Evolutionary conservation across 2,797 vertebrate genomes (phyloP).

Genomic region (Argyrosomus regius): DNA sequence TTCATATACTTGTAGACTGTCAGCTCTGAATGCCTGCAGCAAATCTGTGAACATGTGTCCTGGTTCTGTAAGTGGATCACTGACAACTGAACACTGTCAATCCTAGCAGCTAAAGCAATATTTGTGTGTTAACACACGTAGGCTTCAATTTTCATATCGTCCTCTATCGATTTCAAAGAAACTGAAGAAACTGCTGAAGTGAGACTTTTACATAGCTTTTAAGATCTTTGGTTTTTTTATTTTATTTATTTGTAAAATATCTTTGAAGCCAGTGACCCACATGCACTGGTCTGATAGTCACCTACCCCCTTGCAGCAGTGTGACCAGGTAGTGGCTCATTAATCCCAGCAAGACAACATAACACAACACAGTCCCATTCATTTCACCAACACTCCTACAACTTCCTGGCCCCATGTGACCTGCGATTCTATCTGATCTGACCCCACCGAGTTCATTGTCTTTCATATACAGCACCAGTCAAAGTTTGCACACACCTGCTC

Average conservation of each 20-base stretch:
- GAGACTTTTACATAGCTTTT: neutral
- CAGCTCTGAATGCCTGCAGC: slow-evolving; percentile 22
- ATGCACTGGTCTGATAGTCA: slow-evolving; percentile 3
- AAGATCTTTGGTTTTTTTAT: neutral
- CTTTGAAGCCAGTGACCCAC: slow-evolving; percentile 8
- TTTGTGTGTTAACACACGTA: slow-evolving; percentile 15
- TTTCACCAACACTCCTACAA: slow-evolving; percentile 15
- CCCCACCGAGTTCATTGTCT: slow-evolving; percentile 10
- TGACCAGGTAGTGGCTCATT: slow-evolving; percentile 56
- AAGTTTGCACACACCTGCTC: no score
- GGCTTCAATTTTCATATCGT: slow-evolving; percentile 3
- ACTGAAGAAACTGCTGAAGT: neutral
- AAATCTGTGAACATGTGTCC: slow-evolving; percentile 27
- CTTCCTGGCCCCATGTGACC: slow-evolving; percentile 5
- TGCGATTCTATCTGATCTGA: slow-evolving; percentile 16
- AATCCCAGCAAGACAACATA: slow-evolving; percentile 47
- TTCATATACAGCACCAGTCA: neutral
- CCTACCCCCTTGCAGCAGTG: slow-evolving; percentile 13
- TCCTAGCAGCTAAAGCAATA: slow-evolving; percentile 47
- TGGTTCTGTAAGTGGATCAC: slow-evolving; percentile 56
- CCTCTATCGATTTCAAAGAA: neutral
- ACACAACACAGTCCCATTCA: slow-evolving; percentile 48
- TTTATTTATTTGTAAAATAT: neutral
- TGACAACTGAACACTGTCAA: slow-evolving; percentile 23
- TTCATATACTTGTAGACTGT: neutral